Conservation (phyloP, 2,888 invertebrate species). For the Pristionchus entomophagus region DNA sequence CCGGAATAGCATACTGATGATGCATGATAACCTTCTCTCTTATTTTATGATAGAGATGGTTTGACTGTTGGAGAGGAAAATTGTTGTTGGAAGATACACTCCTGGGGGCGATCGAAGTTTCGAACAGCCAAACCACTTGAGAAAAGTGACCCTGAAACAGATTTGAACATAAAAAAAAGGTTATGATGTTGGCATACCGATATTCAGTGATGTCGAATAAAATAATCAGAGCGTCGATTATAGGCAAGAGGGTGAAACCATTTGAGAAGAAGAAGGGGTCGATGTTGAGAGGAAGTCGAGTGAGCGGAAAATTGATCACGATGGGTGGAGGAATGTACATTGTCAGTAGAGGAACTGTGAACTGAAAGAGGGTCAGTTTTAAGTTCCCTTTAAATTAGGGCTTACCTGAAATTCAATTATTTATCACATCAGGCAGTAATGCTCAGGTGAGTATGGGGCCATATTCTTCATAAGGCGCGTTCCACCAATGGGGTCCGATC, state of each 20-base stretch:
- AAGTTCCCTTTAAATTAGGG: neutral
- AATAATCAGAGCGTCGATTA: neutral
- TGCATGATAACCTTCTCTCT: neutral
- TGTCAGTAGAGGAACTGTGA: neutral
- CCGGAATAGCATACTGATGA: neutral
- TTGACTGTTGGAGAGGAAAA: neutral
- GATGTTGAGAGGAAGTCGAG: neutral
- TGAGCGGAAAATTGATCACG: neutral
- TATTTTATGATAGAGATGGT: neutral
- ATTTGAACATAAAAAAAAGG: neutral
- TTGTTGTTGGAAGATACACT: neutral
- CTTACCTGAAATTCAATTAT: too few species aligned
- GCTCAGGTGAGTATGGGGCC: too few species aligned
- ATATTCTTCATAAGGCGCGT: too few species aligned
- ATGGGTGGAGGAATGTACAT: neutral
- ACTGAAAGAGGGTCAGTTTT: neutral
- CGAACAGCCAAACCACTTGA: neutral
- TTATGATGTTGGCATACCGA: neutral
- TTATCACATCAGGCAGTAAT: too few species aligned
- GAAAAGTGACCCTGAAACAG: neutral
- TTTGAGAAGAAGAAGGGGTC: slow-evolving; percentile 5
- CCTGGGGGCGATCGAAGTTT: neutral
- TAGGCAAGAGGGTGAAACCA: neutral
- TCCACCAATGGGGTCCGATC: too few species aligned
- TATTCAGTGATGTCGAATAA: neutral